Evolutionary conservation across 2,888 invertebrate species (phyloP), one percentile per base, ranked within the genome.

Genomic region (Hofmannophila pseudospretella): DNA sequence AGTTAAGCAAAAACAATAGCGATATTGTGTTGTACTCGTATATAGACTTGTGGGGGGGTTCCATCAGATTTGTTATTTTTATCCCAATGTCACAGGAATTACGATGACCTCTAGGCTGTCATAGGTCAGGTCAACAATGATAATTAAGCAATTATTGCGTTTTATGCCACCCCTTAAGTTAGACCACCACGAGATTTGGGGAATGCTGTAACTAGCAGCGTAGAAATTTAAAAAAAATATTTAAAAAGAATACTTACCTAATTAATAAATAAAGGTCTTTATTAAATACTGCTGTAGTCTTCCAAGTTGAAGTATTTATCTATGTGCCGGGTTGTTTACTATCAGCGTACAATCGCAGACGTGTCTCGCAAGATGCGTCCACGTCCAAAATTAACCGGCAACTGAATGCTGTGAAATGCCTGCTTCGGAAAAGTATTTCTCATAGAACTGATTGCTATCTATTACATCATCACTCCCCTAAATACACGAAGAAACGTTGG

Each of bases 381-480:
- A 44, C 51, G 47, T 46, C 60, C 58, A 58, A 71, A 67, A 51
- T 55, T 58, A 54, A 41, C 42, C 42, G 44, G 36, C 57, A 54
- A 72, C 70, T 68, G 64, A 60, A 39, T 50, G 39, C 42, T n/a
- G n/a, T n/a, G n/a, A n/a, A 35, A 41, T 39, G 47, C 37, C 42
- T 69, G 67, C 39, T 45, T 37, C 42, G 72, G 67, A 68, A 66
- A 72, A 68, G 42, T 55, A 64, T 61, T 43, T 37, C 28, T 38
- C 23, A 11, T 23, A 23, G n/a, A 5, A 28, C 30, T 26, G 33
- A 44, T 51, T 41, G 19, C 29, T 28, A 39, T 39, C 34, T 31
- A 16, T 47, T 46, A 43, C 53, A 45, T 50, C 49, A 55, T 23
- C 34, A 5, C n/a, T 23, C 23, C 8, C 23, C 4, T 23, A 23